Conservation (phyloP, 2,888 invertebrate genomes). For the Nephrotoma appendiculata region DNA sequence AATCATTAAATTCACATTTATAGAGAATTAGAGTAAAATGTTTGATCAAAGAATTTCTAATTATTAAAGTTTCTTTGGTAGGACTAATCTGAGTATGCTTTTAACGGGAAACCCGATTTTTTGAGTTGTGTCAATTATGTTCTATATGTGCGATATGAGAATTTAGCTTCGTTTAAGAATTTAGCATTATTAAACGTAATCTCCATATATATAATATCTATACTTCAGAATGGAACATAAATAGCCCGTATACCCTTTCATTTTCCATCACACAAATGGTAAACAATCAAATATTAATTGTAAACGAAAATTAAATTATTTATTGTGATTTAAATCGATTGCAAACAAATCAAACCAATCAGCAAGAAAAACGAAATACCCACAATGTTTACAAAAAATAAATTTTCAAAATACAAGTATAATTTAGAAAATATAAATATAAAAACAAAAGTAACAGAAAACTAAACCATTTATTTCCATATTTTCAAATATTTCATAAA, state of each 20-base stretch:
- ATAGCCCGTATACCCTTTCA: too few relatives aligned
- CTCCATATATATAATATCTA: too few relatives aligned
- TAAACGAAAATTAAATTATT: background rate
- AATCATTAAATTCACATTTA: too few relatives aligned
- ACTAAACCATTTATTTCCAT: background rate
- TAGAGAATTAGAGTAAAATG: too few relatives aligned
- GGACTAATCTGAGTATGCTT: background rate
- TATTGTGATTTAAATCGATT: background rate
- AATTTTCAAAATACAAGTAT: background rate
- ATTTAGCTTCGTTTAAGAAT: too few relatives aligned
- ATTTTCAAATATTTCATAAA: background rate
- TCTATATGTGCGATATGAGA: background rate
- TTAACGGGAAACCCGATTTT: background rate
- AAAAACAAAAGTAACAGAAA: background rate
- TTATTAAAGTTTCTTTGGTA: too few relatives aligned
- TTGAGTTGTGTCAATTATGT: background rate
- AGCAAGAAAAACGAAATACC: background rate
- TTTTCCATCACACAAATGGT: too few relatives aligned
- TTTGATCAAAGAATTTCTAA: too few relatives aligned
- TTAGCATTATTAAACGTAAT: too few relatives aligned
- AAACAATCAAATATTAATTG: background rate
- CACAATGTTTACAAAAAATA: background rate
- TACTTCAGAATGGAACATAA: too few relatives aligned
- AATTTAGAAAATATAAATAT: background rate
- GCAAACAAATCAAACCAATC: background rate